phyloP scores from a whole-genome alignment of 2,797 vertebrate genomes.

The Erpetoichthys calabaricus region DNA sequence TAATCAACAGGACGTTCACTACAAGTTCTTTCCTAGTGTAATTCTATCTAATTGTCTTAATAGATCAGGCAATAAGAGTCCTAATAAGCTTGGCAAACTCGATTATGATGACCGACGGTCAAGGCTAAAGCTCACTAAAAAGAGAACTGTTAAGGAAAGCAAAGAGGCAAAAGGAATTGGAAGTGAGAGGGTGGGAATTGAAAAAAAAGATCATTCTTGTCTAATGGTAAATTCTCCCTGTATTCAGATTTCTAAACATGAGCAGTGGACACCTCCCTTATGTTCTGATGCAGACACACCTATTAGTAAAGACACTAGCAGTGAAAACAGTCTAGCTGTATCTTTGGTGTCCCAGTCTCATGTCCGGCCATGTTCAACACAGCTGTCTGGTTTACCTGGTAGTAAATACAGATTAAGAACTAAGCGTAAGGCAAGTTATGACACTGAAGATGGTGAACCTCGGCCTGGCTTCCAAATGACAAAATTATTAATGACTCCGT shows the following conservation, averaged over 20 bases:
- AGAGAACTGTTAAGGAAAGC: slow-evolving; percentile 41
- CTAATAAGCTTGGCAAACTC: slow-evolving; percentile 38
- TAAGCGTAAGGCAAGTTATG: slow-evolving; percentile 78
- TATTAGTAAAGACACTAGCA: slow-evolving; percentile 13
- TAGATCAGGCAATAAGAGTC: slow-evolving; percentile 62
- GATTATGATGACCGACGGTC: slow-evolving; percentile 64
- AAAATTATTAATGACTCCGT: slow-evolving; percentile 55
- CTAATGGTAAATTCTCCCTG: slow-evolving; percentile 12
- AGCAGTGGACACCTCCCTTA: slow-evolving; percentile 15
- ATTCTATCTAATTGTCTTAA: slow-evolving; percentile 94
- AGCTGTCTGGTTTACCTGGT: slow-evolving; percentile 63
- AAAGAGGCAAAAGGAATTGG: slow-evolving; percentile 36
- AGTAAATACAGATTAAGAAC: slow-evolving; percentile 91
- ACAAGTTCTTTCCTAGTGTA: slow-evolving; percentile 96
- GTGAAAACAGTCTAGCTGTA: slow-evolving; percentile 19
- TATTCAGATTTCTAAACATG: slow-evolving; percentile 20
- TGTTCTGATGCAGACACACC: slow-evolving; percentile 15
- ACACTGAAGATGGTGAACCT: slow-evolving; percentile 67
- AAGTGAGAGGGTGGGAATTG: slow-evolving; percentile 49
- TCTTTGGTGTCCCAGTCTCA: slow-evolving; percentile 43
- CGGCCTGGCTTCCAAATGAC: slow-evolving; percentile 46
- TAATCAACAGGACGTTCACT: slow-evolving; percentile 90
- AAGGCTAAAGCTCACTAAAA: slow-evolving; percentile 72
- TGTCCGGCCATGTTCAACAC: slow-evolving; percentile 45
- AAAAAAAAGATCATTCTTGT: slow-evolving; percentile 40